Evolutionary conservation across 2,113 vertebrate species (phyloP), one percentile per base, ranked within the genome.

Genomic region (Pangasianodon hypophthalmus): DNA sequence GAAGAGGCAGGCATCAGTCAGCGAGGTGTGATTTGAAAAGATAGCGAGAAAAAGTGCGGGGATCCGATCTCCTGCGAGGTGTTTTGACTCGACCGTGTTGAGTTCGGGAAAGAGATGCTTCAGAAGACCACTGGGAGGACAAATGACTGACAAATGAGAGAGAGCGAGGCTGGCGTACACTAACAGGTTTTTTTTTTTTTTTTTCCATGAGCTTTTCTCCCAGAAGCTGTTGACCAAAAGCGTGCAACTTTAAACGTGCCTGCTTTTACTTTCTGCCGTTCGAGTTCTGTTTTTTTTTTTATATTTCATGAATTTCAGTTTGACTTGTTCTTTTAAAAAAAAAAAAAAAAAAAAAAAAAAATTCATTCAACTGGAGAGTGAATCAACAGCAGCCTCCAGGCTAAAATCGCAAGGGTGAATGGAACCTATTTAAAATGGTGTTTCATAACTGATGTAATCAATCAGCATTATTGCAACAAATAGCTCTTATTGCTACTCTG

Each of bases 1-100:
- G 88, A 85, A 84, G 64, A 92, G 24, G 73, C 86, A 54, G 29
- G 29, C 84, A 87, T 90, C 88, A 88, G 79, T 91, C 86, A 88
- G 81, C n/a, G 26, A 77, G 41, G 71, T 89, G 67, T 48, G 67
- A 89, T 85, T 85, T 77, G 26, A 85, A 84, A 84, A 79, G 60
- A 26, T 52, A 32, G 67, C 8, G 1, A 11, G 41, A 37, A 62
- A 84, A 79, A 82, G 32, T 4, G 52, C 21, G 4, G 26, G 16
- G 16, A 60, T 80, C 58, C 82, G 85, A 90, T 87, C 71, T 60
- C 41, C 29, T 14, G 16, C 62, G 41, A 64, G 32, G 67, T 79
- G 88, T 89, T 90, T 88, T 85, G 86, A 84, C 69, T 48, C 18
- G 0, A 3, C 13, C 41, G 29, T 8, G 32, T n/a, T 37, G 64